These are phyloP conservation scores for Rosalia funebris DNA, from an alignment of 2,888 invertebrate genomes.

Conservation along the genomic window DNA sequence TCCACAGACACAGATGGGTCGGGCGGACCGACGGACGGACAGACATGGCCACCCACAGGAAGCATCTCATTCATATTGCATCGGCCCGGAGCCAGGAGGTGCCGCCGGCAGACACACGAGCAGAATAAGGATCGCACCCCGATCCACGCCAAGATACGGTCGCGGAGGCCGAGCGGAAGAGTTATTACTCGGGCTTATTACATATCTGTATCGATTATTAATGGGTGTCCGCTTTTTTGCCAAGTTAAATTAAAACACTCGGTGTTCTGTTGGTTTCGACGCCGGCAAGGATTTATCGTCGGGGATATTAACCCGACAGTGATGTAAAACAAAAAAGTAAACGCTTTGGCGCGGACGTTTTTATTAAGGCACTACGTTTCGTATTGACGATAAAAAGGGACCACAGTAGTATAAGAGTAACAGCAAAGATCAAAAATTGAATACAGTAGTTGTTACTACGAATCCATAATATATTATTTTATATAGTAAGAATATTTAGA, in stretches of 20 bases:
- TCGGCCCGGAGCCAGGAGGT: conserved; percentile 10
- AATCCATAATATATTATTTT: too few species aligned
- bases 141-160: conserved; percentile 5
- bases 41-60: conserved; percentile 28
- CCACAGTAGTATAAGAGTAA: too few species aligned
- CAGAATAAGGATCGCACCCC: conserved; percentile 21
- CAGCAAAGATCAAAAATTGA: too few species aligned
- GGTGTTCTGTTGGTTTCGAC: conserved; percentile 13
- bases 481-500: too few species aligned
- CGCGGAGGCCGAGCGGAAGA: conserved; percentile 8
- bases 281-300: conserved; percentile 10
- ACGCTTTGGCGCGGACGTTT: background rate
- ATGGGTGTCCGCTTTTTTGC: background rate
- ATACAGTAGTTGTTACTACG: too few species aligned
- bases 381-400: too few species aligned
- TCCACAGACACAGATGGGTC: background rate
- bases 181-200: conserved; percentile 23
- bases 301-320: background rate
- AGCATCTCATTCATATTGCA: conserved; percentile 29
- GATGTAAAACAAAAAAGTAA: background rate
- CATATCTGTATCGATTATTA: conserved; percentile 23
- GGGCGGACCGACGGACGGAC: conserved; percentile 6
- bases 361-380: background rate
- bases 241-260: conserved; percentile 21
- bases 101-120: conserved; percentile 6